Evolutionary conservation across 2,113 vertebrate species (phyloP), one percentile per base, ranked within the genome.

Genomic region (Pandion haliaetus): DNA sequence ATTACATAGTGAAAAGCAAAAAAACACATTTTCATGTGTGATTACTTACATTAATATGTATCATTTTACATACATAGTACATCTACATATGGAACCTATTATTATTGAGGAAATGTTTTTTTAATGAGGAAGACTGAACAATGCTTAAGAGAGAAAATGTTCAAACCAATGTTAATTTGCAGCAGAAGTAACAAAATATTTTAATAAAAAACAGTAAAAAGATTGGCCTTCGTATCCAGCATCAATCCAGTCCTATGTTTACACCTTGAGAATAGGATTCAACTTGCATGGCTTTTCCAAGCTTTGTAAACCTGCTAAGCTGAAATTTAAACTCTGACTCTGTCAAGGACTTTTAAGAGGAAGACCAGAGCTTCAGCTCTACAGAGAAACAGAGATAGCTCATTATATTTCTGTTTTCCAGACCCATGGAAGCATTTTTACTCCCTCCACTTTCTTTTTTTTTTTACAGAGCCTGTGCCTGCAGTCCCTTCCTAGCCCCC

Each of bases 51-150:
- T 93, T 96, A 94, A 86, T 86, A 83, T 34, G 26, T 86, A 91
- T 95, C 82, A 28, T 55, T 96, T 95, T 94, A 95, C 89, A 86
- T 69, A 74, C 57, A 57, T 40, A 85, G 57, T 38, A 77, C 83
- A 86, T 82, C 91, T 89, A 74, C 95, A 95, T 76, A 77, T 87
- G 94, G 95, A 96, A 96, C 50, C 36, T 45, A 94, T 96, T 91
- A 95, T 94, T 95, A 93, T 20, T 45, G 89, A 97, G 94, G 96
- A 95, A 95, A 97, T 87, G 66, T 95, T 95, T 93, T 82, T 97
- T 95, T 97, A 97, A 97, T 97, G 83, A 96, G 77, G 86, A 96
- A 95, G 91, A 95, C 93, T 42, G 62, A 97, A 95, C 93, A 97
- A 95, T 91, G 82, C 91, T 97, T 95, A 86, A 83, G 81, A 95